These are phyloP conservation scores for Papilio gigon DNA, from an alignment of 2,888 invertebrate genomes.

Conservation along the genomic window DNA sequence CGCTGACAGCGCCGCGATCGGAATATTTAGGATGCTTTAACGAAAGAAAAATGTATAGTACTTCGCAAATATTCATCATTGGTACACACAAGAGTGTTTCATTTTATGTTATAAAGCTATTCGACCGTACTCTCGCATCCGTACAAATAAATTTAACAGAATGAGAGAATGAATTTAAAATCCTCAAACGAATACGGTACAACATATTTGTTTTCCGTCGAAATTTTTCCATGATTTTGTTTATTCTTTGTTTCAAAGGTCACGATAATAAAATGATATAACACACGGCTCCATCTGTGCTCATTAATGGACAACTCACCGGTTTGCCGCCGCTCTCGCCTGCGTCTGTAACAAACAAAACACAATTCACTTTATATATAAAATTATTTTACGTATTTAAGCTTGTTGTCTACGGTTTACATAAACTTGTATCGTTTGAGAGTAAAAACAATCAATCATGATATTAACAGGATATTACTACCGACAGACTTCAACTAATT, in stretches of 20 bases:
- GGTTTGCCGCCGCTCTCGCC: constrained; percentile 27
- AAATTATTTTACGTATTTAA: neutral
- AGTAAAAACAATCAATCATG: neutral
- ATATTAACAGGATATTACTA: too few species aligned
- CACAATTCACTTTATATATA: constrained; percentile 28
- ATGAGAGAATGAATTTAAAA: neutral
- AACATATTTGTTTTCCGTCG: neutral
- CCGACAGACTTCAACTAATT: too few species aligned
- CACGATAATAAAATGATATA: neutral
- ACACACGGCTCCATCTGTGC: neutral
- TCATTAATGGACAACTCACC: constrained; percentile 36
- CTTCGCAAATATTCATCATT: constrained; percentile 19
- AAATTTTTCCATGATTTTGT: neutral
- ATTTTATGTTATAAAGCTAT: neutral
- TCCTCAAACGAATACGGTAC: neutral
- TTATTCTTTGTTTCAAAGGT: neutral
- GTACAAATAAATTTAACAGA: neutral
- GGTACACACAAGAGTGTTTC: neutral
- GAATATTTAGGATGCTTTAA: constrained; percentile 46
- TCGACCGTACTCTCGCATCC: neutral
- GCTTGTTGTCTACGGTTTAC: neutral
- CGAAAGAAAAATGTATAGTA: constrained; percentile 11
- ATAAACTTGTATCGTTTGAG: neutral
- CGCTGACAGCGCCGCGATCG: constrained; percentile 44
- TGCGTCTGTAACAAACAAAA: constrained; percentile 33